Evolutionary conservation across 2,888 invertebrate species (phyloP), one percentile per base, ranked within the genome.

Genomic region (Yponomeuta cagnagella): DNA sequence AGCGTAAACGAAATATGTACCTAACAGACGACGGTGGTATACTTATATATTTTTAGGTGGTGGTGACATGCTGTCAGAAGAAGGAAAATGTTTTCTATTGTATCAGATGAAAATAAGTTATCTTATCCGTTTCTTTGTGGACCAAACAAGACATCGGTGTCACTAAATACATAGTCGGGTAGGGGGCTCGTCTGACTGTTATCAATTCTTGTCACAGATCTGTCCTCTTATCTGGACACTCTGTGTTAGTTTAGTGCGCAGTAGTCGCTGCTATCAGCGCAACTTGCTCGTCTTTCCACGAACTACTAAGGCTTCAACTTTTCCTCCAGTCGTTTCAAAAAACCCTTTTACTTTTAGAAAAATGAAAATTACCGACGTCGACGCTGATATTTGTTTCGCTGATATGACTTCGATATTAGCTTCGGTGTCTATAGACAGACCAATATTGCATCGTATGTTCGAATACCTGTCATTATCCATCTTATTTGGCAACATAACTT

Each of bases 131-230:
- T 15, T 48, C 48, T 69, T 33, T 48, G 58, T 3, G n/a, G 52
- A 33, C 69, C 58, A 58, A 69, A 69, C 52, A 69, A 69, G 63
- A 23, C n/a, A 67, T 6, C 43, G 67, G 37, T 67, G 67, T 67
- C 67, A 67, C 63, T 58, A 37, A 31, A 63, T 37, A 70, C 63
- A 70, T 64, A 70, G 23, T 43, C 9, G 48, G 30, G 70, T 9
- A 31, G 67, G 71, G 71, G 71, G 71, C 71, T 71, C 71, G 71
- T 71, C 71, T 68, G 31, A 15, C 33, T 31, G 33, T 71, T 68
- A 71, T 71, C 71, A 48, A 43, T 43, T 33, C 33, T 64, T 67
- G 63, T 68, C 31, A 68, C 67, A 48, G 37, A 68, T 63, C 71
- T 52, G 10, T 63, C 67, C 43, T 23, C 30, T 71, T 68, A 71